Evolutionary conservation across 2,888 invertebrate species (phyloP), one percentile per base, ranked within the genome.

Genomic region (Drosophila siamana): DNA sequence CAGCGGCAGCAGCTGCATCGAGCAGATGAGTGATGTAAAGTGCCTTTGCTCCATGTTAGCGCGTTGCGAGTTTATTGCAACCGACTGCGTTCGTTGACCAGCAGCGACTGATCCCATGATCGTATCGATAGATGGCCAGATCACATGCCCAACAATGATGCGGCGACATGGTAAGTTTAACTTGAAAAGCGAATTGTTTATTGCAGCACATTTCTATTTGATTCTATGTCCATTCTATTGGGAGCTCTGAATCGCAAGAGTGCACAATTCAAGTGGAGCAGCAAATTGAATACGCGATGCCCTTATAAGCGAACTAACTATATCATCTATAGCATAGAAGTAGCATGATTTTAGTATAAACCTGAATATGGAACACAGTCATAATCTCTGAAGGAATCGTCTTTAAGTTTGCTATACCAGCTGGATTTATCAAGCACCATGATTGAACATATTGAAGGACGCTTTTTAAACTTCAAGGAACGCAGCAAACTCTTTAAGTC

Each of bases 91-190:
- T 60, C 63, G 24, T 33, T 47, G 48, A 22, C 62, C 52, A 66
- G 61, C 38, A 36, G 22, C 38, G 52, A 83, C 82, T 83, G 68
- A 51, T 48, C 51, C 19, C 40, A 46, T 11, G 19, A 28, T 51
- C 59, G 57, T 44, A 64, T 71, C 43, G 60, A 69, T 61, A 60
- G 67, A 52, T 54, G 40, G 67, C 48, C 66, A 61, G 57, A 68
- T 30, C 30, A 47, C 47, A 13, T 24, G 22, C 0, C 7, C 13
- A 52, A 87, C 75, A 82, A 82, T 81, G 48, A 54, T 70, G 67
- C 88, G 82, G 86, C 86, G 82, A 88, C 71, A 83, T 83, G 82
- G 55, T 81, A 69, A 81, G 73, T 76, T 87, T 38, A 78, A 78
- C 83, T 76, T 78, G 68, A 83, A 83, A 66, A 48, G 79, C 36